phyloP scores from a whole-genome alignment of 2,113 vertebrate species.

The Corythornis cristatus region DNA sequence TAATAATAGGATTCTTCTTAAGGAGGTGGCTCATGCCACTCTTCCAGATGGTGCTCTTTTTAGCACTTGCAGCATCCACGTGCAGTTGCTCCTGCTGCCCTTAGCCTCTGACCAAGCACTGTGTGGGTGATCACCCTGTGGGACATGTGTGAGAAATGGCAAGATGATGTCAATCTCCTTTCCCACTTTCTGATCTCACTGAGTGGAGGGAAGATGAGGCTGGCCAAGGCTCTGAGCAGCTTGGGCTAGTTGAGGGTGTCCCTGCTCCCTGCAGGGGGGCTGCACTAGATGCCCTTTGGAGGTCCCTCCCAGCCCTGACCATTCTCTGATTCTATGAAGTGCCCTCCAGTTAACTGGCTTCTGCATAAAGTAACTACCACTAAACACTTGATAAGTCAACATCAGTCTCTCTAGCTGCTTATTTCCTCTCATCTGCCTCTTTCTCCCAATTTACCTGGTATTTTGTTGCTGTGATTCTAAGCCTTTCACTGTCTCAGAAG shows the following conservation, averaged over 20 bases:
- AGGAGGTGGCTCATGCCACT: background rate
- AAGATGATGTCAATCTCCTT: background rate
- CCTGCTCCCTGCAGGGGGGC: no score
- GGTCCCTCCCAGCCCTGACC: no score
- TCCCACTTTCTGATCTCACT: background rate
- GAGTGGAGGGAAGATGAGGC: background rate
- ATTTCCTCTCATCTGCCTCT: background rate
- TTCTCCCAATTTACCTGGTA: background rate
- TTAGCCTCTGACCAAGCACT: background rate
- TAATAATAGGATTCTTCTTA: conserved; percentile 9
- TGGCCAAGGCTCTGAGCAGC: no score
- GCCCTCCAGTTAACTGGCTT: background rate
- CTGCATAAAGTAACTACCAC: background rate
- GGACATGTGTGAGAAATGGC: background rate
- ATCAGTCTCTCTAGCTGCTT: background rate
- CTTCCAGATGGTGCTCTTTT: background rate
- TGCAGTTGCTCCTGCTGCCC: background rate
- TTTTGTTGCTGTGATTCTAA: background rate
- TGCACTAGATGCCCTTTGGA: no score
- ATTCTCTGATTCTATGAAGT: background rate
- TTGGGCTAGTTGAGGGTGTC: no score
- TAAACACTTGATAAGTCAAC: background rate
- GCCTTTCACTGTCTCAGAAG: background rate
- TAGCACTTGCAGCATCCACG: background rate
- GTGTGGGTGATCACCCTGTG: background rate